Base-by-base conservation (phyloP, 2,113 vertebrate genomes). In the Rhinolophus sinicus region DNA sequence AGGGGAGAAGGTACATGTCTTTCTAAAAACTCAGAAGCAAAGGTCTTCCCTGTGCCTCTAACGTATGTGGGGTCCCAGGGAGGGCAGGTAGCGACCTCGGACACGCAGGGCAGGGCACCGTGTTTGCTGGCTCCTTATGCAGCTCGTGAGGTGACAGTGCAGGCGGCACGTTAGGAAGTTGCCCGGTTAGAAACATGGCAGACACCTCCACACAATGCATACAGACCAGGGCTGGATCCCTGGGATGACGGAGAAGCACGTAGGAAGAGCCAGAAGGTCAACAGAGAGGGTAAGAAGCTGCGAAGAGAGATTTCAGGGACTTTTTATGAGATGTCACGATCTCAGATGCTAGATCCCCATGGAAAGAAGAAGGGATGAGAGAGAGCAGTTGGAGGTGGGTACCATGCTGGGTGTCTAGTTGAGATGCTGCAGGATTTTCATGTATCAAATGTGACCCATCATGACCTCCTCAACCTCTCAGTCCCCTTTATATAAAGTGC, bases 101-200 rank as follows among this genome's bases (percentile, higher is more conserved):
- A 24, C 14, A 18, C 6, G 3, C 8, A 26, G 35, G 10, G 7
- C 1, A 3, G 2, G 19, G 10, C 47, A 3, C 47, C 54, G 87
- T n/a, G 18, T 14, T 22, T 44, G 24, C 14, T 15, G 22, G 16
- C 5, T 72, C 72, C n/a, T 52, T 88, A 3, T 52, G 22, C 78
- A 91, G 56, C 5, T 12, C 50, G 4, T 30, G 26, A n/a, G 12
- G 1, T 56, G 60, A 28, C 14, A 21, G 26, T 50, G 47, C 10
- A 50, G 47, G 47, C 3, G 47, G 10, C 2, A 12, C 3, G 13
- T 6, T 2, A 65, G 33, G 76, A 83, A 56, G 44, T 30, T 15
- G 3, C 15, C 24, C 56, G 58, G 35, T 38, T 70, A 47, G 28
- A 72, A 76, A 62, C 13, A 44, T 9, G 38, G 16, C 26, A 19